Evolutionary conservation across 92 coral and sea anemone genomes (phyloP), one percentile per base, ranked within the genome.

Genomic region (Porites evermanni): DNA sequence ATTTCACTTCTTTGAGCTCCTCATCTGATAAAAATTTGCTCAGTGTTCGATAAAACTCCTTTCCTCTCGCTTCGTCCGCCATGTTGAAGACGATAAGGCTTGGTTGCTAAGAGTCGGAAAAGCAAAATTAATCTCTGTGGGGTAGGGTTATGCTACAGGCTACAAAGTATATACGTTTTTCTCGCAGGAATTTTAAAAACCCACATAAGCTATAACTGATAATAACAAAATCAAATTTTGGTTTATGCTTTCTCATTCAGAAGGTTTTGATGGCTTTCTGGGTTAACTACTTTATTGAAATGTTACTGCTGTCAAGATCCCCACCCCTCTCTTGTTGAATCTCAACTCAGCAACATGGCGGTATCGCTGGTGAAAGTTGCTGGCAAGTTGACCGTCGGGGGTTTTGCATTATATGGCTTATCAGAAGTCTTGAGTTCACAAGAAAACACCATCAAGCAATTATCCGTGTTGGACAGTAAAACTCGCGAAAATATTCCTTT

Each of bases 361-460:
- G 90, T 78, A 7, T 70, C 88, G 13, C 21, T 92, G 8, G 60
- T 68, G 76, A 94, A 94, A 85, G 83, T 94, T 12, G 91, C 84
- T 53, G 79, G 74, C 6, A 94, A 94, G 78, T 89, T 92, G 67
- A 91, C 90, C 12, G 74, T 94, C 72, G 98, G 93, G 21, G 95
- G 95, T 1, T 90, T 94, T 51, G 91, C 92, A 6, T 78, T 91
- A 71, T 94, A 94, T 72, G 94, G 86, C 53, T 78, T 89, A 21
- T 88, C 80, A 70, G 93, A 83, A 79, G 82, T 94, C 0, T 79
- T 94, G 70, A 91, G 94, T n/a, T 94, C 98, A 54, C 98, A 93
- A 53, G 98, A 94, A 77, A 71, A 92, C 59, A 67, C 91, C 24
- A 92, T 92, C 29, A 83, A 87, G 17, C 83, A 94, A 18, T 70